Percentiles rank a stretch among this genome's conserved stretches.
Evolutionary conservation across 1,140 invertebrate species (phyloP).

Genomic region (Calycopis cecrops): DNA sequence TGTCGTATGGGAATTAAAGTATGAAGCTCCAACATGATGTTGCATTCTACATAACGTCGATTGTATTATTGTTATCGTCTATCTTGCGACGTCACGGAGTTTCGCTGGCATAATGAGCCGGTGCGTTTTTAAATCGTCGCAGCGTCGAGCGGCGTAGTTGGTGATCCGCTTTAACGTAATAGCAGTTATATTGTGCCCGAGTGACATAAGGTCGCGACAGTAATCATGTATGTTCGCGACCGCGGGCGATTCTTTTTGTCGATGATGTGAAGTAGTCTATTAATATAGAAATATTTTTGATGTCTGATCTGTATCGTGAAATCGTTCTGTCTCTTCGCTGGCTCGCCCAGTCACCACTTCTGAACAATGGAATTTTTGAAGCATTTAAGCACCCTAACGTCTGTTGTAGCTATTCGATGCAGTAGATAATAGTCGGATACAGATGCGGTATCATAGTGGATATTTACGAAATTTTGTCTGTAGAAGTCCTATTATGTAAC

Average conservation of each 20-base stretch:
- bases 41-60: too few species aligned
- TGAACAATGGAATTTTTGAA: conserved; percentile 52
- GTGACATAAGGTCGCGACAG: conserved; percentile 30
- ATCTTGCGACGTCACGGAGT: too few species aligned
- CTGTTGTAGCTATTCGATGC: conserved; percentile 58
- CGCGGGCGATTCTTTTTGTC: conserved; percentile 44
- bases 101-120: too few species aligned
- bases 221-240: conserved; percentile 7
- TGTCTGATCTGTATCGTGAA: conserved; percentile 67
- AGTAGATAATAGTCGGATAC: conserved; percentile 65
- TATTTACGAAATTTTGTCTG: conserved; percentile 67
- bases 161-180: neutral
- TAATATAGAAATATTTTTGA: conserved; percentile 71
- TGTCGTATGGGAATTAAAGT: too few species aligned
- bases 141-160: neutral
- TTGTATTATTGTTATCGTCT: too few species aligned
- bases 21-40: too few species aligned
- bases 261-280: conserved; percentile 60
- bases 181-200: conserved; percentile 2
- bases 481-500: conserved; percentile 67
- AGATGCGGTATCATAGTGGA: conserved; percentile 66
- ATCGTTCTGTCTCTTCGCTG: conserved; percentile 53
- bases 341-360: conserved; percentile 43
- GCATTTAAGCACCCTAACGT: conserved; percentile 69
- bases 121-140: neutral